Evolutionary conservation across 2,888 invertebrate genomes (phyloP).

Genomic region (Dicycla oo): DNA sequence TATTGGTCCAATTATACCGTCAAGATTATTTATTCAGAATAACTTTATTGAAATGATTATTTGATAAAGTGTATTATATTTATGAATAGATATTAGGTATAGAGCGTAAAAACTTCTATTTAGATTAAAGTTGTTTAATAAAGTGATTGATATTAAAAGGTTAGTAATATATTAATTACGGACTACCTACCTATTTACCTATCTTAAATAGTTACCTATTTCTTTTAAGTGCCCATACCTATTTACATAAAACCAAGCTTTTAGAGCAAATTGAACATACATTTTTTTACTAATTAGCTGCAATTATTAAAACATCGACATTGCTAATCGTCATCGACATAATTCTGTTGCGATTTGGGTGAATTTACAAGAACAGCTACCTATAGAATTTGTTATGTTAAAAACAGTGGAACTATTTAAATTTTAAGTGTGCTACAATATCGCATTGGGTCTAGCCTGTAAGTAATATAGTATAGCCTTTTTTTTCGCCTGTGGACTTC

Average conservation of each 20-base stretch:
- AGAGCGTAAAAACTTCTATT: neutral
- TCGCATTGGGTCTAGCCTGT: too few species aligned
- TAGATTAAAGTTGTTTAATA: neutral
- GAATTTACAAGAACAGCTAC: too few species aligned
- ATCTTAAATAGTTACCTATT: neutral
- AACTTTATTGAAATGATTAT: slow-evolving; percentile 29
- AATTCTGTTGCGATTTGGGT: too few species aligned
- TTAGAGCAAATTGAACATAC: too few species aligned
- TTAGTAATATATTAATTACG: neutral
- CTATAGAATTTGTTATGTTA: too few species aligned
- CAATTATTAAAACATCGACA: neutral
- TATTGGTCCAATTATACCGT: slow-evolving; percentile 44
- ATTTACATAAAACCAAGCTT: too few species aligned
- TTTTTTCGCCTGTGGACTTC: too few species aligned
- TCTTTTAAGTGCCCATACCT: neutral
- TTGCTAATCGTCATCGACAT: neutral
- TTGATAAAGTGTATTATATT: neutral
- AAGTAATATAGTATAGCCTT: too few species aligned
- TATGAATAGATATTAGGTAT: neutral
- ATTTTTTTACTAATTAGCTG: slow-evolving; percentile 27
- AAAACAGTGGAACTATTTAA: too few species aligned
- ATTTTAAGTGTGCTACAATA: too few species aligned
- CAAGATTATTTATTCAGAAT: slow-evolving; percentile 38
- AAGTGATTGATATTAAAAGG: neutral
- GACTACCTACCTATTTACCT: neutral